Evolutionary conservation across 2,888 invertebrate genomes (phyloP).

Genomic region (Tipula lateralis): DNA sequence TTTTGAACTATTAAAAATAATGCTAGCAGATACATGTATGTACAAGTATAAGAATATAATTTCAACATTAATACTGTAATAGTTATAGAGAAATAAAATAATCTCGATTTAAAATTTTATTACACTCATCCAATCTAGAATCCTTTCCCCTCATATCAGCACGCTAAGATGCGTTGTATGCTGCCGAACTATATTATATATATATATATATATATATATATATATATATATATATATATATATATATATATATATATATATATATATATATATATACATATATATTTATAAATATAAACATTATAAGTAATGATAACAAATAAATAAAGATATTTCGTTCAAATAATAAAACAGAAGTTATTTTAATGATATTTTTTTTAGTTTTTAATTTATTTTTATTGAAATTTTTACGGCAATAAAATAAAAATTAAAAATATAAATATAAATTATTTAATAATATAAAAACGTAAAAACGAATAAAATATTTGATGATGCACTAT

Average conservation of each 20-base stretch:
- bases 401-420: conserved; percentile 24
- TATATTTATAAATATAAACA: too few relatives aligned
- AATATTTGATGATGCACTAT: conserved; percentile 19
- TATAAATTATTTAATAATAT: conserved; percentile 24
- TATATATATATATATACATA: too few relatives aligned
- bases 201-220: too few relatives aligned
- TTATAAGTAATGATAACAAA: neutral
- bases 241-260: too few relatives aligned
- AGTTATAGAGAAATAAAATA: neutral
- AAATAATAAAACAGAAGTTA: conserved; percentile 24
- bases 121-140: neutral
- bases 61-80: neutral
- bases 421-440: conserved; percentile 11
- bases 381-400: conserved; percentile 19
- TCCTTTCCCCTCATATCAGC: neutral
- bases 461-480: neutral
- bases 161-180: neutral
- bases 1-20: neutral
- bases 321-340: conserved; percentile 7
- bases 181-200: neutral
- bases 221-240: too few relatives aligned
- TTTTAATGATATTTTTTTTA: conserved; percentile 5
- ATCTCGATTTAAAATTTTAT: conserved; percentile 1
- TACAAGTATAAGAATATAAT: neutral
- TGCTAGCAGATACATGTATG: neutral